Evolutionary conservation across 2,113 vertebrate species (phyloP).

Genomic region (Centropus unirufus): DNA sequence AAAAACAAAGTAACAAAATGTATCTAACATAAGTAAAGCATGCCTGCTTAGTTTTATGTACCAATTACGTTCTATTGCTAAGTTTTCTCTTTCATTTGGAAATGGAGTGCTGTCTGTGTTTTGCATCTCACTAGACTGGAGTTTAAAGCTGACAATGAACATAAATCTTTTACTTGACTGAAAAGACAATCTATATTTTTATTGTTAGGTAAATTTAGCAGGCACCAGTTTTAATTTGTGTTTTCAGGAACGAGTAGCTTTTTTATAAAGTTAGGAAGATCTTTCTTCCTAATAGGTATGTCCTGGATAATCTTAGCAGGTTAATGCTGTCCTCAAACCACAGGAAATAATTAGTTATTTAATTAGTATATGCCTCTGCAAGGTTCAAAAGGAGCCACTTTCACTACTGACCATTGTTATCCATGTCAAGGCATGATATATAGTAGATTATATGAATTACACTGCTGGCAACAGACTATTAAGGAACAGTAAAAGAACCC

Average conservation of each 20-base stretch:
- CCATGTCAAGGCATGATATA: not conserved
- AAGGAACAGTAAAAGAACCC: not conserved
- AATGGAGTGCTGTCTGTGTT: not conserved
- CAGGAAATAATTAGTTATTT: not conserved
- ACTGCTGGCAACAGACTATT: not conserved
- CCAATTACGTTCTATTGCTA: not conserved
- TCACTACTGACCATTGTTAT: not conserved
- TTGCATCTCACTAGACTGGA: not conserved
- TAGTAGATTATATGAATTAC: not conserved
- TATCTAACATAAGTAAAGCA: not conserved
- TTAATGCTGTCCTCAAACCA: not conserved
- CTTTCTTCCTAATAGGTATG: not conserved
- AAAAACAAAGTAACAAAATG: not conserved
- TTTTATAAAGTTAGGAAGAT: not conserved
- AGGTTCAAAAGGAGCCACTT: not conserved
- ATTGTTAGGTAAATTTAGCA: not conserved
- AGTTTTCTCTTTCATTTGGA: not conserved
- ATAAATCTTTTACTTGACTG: conserved; percentile 2
- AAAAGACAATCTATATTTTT: not conserved
- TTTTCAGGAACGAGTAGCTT: not conserved
- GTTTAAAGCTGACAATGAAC: not conserved
- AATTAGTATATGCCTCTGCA: not conserved
- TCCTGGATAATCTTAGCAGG: not conserved
- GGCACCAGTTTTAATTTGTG: not conserved
- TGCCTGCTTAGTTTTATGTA: not conserved